Conservation (phyloP, 2,888 invertebrate species). For the Leptarthrus brevirostris region DNA sequence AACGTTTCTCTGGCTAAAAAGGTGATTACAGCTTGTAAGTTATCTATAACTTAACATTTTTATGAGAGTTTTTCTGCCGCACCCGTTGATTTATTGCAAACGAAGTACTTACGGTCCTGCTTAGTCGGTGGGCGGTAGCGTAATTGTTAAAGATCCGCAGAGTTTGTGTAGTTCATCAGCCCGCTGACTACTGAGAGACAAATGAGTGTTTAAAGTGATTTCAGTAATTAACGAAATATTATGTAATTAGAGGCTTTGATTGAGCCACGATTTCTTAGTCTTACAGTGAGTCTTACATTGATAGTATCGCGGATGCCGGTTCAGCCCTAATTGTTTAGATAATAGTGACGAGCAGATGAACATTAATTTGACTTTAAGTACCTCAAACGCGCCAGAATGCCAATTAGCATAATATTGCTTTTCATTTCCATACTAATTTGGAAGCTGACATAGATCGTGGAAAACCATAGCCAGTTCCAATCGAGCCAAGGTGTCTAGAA, state of each 20-base stretch:
- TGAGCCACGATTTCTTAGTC: neutral
- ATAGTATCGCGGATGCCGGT: too few species aligned
- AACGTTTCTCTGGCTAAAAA: slow-evolving; percentile 1
- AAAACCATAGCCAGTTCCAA: too few species aligned
- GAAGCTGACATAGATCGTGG: too few species aligned
- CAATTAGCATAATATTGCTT: too few species aligned
- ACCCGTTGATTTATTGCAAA: slow-evolving; percentile 30
- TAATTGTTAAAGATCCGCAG: slow-evolving; percentile 30
- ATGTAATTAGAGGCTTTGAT: neutral
- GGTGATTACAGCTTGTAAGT: slow-evolving; percentile 29
- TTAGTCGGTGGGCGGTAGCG: slow-evolving; percentile 19
- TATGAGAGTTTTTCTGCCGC: slow-evolving; percentile 8
- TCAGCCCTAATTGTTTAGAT: too few species aligned
- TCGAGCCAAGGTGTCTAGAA: too few species aligned
- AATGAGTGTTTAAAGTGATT: slow-evolving; percentile 33
- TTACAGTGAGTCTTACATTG: too few species aligned
- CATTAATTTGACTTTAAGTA: too few species aligned
- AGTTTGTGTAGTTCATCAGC: neutral
- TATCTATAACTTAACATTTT: slow-evolving; percentile 23
- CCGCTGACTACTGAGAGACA: neutral
- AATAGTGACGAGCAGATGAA: too few species aligned
- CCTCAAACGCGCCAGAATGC: too few species aligned
- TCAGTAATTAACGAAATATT: slow-evolving; percentile 29
- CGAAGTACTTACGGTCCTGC: slow-evolving; percentile 14
- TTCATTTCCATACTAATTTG: too few species aligned